A percentile compares a stretch with the other conserved stretches of the same genome.
Conservation (phyloP, 2,113 vertebrate species). For the Zosterops hypoxanthus region DNA sequence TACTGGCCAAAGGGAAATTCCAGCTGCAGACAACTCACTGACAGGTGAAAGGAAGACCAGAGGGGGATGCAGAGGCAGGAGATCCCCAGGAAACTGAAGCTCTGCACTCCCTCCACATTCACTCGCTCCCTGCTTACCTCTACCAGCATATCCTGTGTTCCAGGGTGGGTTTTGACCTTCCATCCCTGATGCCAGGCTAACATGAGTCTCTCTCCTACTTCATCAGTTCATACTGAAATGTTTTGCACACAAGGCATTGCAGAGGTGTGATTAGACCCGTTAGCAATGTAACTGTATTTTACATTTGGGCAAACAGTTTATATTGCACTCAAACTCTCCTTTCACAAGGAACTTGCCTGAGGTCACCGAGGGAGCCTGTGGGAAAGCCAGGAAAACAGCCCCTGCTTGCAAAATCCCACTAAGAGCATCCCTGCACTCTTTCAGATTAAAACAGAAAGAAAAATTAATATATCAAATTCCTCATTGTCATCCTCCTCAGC, state of each 20-base stretch:
- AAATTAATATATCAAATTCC: background rate
- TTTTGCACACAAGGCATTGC: background rate
- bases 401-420: background rate
- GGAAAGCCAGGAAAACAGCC: background rate
- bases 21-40: background rate
- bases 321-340: constrained; percentile 37
- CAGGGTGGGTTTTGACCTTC: background rate
- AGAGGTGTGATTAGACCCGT: background rate
- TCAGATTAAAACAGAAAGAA: constrained; percentile 5
- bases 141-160: background rate
- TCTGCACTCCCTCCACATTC: background rate
- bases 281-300: background rate
- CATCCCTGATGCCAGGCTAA: background rate
- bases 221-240: background rate
- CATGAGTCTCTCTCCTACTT: background rate
- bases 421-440: background rate
- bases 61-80: background rate
- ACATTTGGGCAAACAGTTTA: background rate
- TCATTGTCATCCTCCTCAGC: background rate
- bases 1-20: background rate
- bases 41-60: background rate
- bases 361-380: background rate
- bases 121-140: background rate
- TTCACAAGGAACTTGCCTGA: background rate
- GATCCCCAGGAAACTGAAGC: background rate